Conservation (phyloP, 2,797 vertebrate genomes). For the Eleutherodactylus coqui region DNA sequence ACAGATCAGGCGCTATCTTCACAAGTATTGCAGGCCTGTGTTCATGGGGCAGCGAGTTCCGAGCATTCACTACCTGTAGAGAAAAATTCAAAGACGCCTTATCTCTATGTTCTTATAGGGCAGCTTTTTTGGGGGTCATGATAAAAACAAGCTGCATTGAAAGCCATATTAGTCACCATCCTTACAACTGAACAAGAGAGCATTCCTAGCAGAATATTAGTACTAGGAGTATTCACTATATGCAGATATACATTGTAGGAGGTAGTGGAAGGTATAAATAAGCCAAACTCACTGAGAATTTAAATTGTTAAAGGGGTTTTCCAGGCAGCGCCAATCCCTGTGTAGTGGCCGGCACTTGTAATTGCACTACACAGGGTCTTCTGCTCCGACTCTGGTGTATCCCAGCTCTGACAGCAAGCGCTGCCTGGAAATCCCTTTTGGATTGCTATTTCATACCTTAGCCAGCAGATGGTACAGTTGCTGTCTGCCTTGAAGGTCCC, state of each 20-base stretch:
- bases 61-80: conserved; percentile 82
- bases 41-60: conserved; percentile 77
- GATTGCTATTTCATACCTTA: conserved; percentile 77
- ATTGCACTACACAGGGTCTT: too few relatives aligned
- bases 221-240: too few relatives aligned
- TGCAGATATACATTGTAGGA: too few relatives aligned
- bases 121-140: not conserved
- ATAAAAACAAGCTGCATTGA: not conserved
- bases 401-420: too few relatives aligned
- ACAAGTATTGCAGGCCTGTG: conserved; percentile 85
- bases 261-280: not conserved
- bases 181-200: not conserved
- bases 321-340: too few relatives aligned
- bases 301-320: not conserved
- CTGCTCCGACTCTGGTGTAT: too few relatives aligned
- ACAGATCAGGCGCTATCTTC: conserved; percentile 95
- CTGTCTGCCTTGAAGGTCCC: conserved; percentile 86
- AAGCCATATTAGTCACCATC: too few relatives aligned
- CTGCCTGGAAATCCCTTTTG: too few relatives aligned
- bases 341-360: too few relatives aligned
- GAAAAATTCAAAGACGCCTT: too few relatives aligned
- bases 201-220: not conserved
- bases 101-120: not conserved
- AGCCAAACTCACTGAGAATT: not conserved
- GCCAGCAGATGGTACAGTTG: conserved; percentile 83